Evolutionary conservation across 2,113 vertebrate genomes (phyloP).

Genomic region (Felis chaus): DNA sequence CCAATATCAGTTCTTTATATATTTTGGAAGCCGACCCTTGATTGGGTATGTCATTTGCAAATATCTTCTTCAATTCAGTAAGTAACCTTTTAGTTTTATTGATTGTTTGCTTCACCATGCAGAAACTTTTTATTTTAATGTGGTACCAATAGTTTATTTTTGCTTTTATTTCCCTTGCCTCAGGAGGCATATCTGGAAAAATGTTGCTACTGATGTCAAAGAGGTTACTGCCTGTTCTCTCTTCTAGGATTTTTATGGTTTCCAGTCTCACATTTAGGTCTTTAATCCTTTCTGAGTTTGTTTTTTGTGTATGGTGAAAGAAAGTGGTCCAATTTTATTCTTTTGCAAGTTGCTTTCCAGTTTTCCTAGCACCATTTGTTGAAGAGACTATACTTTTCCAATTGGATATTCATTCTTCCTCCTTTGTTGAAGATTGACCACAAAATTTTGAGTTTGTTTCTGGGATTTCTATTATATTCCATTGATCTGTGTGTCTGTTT

Average conservation of each 20-base stretch:
- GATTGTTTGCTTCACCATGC: background rate
- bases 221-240: background rate
- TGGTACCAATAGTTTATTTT: background rate
- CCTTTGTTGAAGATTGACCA: background rate
- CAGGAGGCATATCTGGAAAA: background rate
- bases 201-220: background rate
- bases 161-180: background rate
- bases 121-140: background rate
- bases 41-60: background rate
- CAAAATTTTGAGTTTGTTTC: background rate
- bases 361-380: background rate
- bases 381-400: background rate
- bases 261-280: background rate
- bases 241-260: background rate
- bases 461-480: background rate
- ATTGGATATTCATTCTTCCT: background rate
- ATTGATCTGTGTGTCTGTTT: background rate
- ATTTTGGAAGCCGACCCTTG: background rate
- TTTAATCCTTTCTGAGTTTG: background rate
- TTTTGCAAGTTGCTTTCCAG: background rate
- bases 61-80: background rate
- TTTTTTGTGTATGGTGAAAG: background rate
- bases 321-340: background rate
- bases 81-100: background rate
- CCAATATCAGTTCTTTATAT: background rate